Conservation (phyloP, 2,888 invertebrate species). For the Alloscopus bannaensis region DNA sequence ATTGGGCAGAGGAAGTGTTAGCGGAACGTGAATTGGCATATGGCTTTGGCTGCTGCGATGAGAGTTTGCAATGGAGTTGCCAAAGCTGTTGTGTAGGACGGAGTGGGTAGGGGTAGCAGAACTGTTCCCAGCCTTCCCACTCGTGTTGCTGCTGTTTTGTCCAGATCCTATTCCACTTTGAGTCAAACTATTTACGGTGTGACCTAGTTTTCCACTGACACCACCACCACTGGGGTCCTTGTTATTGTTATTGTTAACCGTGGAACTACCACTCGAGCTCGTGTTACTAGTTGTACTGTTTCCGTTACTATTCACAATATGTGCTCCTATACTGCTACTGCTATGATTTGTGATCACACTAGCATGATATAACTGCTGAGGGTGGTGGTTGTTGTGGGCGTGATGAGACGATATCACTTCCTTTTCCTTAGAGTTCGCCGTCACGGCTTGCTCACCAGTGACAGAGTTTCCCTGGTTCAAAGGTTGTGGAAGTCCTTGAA, state of each 20-base stretch:
- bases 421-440: conserved; percentile 26
- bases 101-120: conserved; percentile 35
- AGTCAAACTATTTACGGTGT: conserved; percentile 30
- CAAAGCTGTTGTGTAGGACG: conserved; percentile 45
- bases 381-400: conserved; percentile 24
- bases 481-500: conserved; percentile 84
- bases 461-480: conserved; percentile 30
- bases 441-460: conserved; percentile 4
- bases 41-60: conserved; percentile 50
- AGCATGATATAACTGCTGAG: conserved; percentile 48
- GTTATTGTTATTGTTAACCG: conserved; percentile 18
- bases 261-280: conserved; percentile 25
- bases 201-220: conserved; percentile 27
- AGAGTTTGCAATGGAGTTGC: conserved; percentile 11
- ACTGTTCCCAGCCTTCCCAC: conserved; percentile 42
- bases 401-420: conserved; percentile 15
- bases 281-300: conserved; percentile 7
- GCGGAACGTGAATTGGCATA: conserved; percentile 54
- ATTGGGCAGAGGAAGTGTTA: conserved; percentile 51
- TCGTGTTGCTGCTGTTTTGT: conserved; percentile 35
- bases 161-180: conserved; percentile 15
- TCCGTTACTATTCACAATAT: conserved; percentile 23
- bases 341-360: conserved; percentile 46
- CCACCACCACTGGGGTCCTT: conserved; percentile 27
- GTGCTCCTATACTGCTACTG: conserved; percentile 19